Conservation (phyloP, 2,113 vertebrate genomes). For the Prionailurus bengalensis region DNA sequence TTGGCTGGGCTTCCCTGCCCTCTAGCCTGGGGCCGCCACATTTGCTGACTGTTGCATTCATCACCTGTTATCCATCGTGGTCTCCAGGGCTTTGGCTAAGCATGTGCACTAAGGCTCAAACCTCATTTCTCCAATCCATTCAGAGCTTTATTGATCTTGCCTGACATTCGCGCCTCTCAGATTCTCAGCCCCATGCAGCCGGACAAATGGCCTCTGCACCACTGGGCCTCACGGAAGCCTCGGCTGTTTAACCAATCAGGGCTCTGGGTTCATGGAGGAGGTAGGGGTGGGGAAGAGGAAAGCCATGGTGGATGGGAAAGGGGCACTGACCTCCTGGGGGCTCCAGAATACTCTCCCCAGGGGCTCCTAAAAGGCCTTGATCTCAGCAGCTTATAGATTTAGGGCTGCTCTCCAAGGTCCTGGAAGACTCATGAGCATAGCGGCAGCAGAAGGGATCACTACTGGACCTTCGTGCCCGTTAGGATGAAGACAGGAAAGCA, state of each 20-base stretch:
- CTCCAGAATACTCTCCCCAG: not conserved
- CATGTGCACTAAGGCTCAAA: constrained; percentile 47
- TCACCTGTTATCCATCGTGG: not conserved
- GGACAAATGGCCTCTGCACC: constrained; percentile 63
- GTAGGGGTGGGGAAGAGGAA: not conserved
- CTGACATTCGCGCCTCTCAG: constrained; percentile 71
- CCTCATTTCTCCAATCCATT: constrained; percentile 53
- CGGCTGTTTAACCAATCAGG: not conserved
- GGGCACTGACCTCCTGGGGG: not conserved
- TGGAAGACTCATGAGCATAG: not conserved
- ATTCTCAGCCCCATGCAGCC: constrained; percentile 34
- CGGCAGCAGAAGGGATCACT: not conserved
- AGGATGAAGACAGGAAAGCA: not conserved
- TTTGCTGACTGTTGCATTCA: not conserved
- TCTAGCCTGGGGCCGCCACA: not conserved
- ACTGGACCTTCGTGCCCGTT: rapidly evolving
- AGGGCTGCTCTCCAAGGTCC: not conserved
- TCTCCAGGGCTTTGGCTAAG: constrained; percentile 36
- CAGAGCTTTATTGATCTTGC: constrained; percentile 72
- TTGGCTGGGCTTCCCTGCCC: not conserved
- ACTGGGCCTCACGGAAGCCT: constrained; percentile 42
- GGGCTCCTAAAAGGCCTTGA: not conserved
- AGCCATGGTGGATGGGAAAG: not conserved
- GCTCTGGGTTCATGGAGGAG: not conserved
- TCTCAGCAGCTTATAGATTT: not conserved